These are phyloP conservation scores for Nebria salina DNA, from an alignment of 2,888 invertebrate genomes.

Conservation along the genomic window DNA sequence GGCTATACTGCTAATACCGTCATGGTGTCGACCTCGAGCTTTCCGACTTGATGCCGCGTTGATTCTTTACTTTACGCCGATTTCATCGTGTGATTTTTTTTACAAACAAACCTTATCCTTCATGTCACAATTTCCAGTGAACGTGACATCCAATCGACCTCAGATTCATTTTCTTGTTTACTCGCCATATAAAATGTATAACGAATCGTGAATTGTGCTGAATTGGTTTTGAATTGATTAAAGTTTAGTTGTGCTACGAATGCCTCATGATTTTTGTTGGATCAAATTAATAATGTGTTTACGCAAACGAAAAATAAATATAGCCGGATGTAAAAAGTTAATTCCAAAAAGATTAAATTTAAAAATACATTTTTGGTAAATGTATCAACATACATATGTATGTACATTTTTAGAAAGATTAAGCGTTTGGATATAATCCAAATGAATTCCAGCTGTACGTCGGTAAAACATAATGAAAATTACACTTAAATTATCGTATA, in stretches of 20 bases:
- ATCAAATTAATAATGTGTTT: neutral
- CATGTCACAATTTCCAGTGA: constrained; percentile 1
- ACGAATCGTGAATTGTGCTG: neutral
- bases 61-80: neutral
- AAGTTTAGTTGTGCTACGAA: neutral
- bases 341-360: neutral
- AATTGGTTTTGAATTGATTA: constrained; percentile 1
- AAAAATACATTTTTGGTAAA: neutral
- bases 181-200: neutral
- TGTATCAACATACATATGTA: neutral
- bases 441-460: neutral
- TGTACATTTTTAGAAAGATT: neutral
- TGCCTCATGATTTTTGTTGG: neutral
- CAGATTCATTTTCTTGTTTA: constrained; percentile 1
- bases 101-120: neutral
- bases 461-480: neutral
- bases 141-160: neutral
- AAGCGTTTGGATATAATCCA: neutral
- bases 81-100: neutral
- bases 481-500: neutral
- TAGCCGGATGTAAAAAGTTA: neutral
- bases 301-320: neutral
- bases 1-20: neutral
- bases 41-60: neutral
- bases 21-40: neutral